phyloP scores from a whole-genome alignment of 2,113 vertebrate genomes.

The Gila orcuttii region DNA sequence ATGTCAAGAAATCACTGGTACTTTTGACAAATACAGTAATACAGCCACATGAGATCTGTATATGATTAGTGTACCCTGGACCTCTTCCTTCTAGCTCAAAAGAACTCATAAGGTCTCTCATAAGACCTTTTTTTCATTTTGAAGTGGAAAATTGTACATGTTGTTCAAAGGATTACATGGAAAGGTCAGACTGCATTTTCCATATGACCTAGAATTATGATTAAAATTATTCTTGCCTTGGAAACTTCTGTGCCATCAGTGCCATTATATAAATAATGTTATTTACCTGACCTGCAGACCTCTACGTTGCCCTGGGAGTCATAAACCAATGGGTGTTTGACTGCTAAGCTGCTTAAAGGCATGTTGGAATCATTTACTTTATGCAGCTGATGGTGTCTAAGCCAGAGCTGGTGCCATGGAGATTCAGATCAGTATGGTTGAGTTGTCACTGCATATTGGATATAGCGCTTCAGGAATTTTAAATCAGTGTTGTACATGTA shows the following conservation, averaged over 20 bases:
- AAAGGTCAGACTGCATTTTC: not conserved
- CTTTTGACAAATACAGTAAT: not conserved
- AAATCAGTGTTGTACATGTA: not conserved
- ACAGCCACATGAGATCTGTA: not conserved
- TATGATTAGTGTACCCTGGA: not conserved
- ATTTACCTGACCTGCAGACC: constrained; percentile 17
- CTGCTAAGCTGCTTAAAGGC: constrained; percentile 17
- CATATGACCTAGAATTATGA: constrained; percentile 15
- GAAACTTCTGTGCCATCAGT: not conserved
- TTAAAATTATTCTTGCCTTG: not conserved
- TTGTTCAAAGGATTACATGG: not conserved
- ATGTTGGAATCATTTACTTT: not conserved
- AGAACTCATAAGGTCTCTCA: not conserved
- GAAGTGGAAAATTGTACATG: not conserved
- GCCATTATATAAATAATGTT: constrained; percentile 25
- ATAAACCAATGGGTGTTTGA: constrained; percentile 29
- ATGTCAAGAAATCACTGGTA: not conserved
- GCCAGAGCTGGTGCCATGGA: not conserved
- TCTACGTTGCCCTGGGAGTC: not conserved
- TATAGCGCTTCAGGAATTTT: not conserved
- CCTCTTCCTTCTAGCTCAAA: not conserved
- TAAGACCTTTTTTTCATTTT: not conserved
- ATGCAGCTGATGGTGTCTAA: constrained; percentile 7
- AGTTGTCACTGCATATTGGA: not conserved
- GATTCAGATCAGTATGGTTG: not conserved